These are phyloP conservation scores for Petaurus breviceps DNA, from an alignment of 2,113 vertebrate genomes.

Conservation along the genomic window DNA sequence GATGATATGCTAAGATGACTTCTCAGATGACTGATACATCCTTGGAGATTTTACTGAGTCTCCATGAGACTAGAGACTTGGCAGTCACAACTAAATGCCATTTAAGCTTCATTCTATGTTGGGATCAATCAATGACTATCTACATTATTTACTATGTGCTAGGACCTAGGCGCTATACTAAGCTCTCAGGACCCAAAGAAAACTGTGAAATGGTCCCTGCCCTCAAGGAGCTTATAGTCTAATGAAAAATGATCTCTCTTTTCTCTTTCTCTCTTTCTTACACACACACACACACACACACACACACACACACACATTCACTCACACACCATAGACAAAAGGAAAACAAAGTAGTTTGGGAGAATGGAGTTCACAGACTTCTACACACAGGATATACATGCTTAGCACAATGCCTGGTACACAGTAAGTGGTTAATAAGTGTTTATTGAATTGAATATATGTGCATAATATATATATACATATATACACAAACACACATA, in stretches of 20 bases:
- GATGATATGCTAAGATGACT: not conserved
- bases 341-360: no score
- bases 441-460: not conserved
- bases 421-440: not conserved
- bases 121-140: not conserved
- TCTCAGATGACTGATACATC: constrained; percentile 9
- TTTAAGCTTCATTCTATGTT: constrained; percentile 12
- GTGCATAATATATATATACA: not conserved
- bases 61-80: constrained; percentile 12
- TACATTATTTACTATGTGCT: not conserved
- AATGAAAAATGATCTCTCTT: no score
- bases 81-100: not conserved
- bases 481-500: no score
- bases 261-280: no score
- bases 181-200: no score
- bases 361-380: no score
- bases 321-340: no score
- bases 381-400: not conserved
- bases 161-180: not conserved
- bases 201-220: no score
- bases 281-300: no score
- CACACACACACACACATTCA: no score
- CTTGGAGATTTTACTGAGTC: not conserved
- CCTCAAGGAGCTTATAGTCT: no score
- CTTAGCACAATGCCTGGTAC: not conserved